phyloP scores from a whole-genome alignment of 2,888 invertebrate genomes.

The Ophion obscuratus region DNA sequence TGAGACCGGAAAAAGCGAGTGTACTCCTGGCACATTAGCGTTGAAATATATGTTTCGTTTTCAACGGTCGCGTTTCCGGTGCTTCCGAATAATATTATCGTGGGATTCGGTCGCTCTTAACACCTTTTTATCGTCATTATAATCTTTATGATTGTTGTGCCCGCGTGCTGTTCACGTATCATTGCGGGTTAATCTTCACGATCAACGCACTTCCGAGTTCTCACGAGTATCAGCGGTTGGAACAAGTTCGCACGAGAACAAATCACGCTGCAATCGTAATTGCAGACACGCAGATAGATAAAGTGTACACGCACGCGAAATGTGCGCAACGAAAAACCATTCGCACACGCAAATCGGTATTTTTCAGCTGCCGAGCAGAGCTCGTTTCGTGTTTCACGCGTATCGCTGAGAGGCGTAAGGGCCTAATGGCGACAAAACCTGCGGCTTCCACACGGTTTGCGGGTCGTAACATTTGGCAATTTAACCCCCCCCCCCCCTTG shows the following conservation, averaged over 20 bases:
- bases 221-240: constrained; percentile 43
- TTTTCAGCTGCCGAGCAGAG: neutral
- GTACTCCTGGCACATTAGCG: constrained; percentile 1
- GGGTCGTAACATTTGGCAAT: too few species aligned
- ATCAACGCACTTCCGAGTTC: constrained; percentile 55
- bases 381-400: constrained; percentile 7
- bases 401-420: neutral
- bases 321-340: constrained; percentile 26
- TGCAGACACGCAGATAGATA: neutral
- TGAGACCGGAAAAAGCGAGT: constrained; percentile 39
- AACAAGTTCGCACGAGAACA: constrained; percentile 46
- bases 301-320: neutral
- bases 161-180: neutral
- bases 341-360: constrained; percentile 48
- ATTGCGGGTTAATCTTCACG: constrained; percentile 23
- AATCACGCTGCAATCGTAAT: constrained; percentile 29
- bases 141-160: constrained; percentile 19
- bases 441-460: neutral
- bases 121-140: constrained; percentile 43
- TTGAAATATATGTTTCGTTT: constrained; percentile 39
- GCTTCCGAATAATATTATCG: constrained; percentile 51
- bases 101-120: constrained; percentile 57
- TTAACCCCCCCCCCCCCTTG: neutral
- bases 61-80: constrained; percentile 46
- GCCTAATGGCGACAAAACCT: neutral